Conservation (phyloP, 2,797 vertebrate genomes). For the Cyprinodon diabolis region DNA sequence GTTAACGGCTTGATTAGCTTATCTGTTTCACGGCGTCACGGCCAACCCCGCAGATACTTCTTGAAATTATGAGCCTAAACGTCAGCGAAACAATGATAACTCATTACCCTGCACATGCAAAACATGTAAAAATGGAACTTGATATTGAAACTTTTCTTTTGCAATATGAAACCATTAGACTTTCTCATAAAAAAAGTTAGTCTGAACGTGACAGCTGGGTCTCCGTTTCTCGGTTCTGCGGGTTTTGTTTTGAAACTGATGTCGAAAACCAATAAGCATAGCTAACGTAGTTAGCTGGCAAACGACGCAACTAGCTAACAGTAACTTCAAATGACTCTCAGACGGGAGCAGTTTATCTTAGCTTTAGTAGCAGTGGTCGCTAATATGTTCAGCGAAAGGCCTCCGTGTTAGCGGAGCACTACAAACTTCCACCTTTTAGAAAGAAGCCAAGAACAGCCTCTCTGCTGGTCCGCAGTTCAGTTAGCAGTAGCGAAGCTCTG, state of each 20-base stretch:
- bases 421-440: slow-evolving; percentile 26
- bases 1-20: slow-evolving; percentile 12
- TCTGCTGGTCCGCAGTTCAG: slow-evolving; percentile 62
- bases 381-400: slow-evolving; percentile 6
- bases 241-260: slow-evolving; percentile 77
- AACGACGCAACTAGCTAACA: slow-evolving; percentile 64
- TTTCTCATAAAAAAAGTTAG: slow-evolving; percentile 7
- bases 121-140: slow-evolving; percentile 9
- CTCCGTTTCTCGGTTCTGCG: slow-evolving; percentile 52
- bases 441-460: slow-evolving; percentile 18
- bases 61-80: slow-evolving; percentile 20
- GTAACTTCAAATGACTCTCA: slow-evolving; percentile 44
- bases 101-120: neutral
- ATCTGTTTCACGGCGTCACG: slow-evolving; percentile 21
- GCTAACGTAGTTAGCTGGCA: slow-evolving; percentile 75
- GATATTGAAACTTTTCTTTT: neutral
- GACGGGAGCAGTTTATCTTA: slow-evolving; percentile 33
- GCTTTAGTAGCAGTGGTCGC: slow-evolving; percentile 5
- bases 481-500: slow-evolving; percentile 55
- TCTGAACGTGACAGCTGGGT: slow-evolving; percentile 41
- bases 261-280: slow-evolving; percentile 59
- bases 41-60: slow-evolving; percentile 31
- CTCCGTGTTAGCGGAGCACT: slow-evolving; percentile 15
- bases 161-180: slow-evolving; percentile 3
- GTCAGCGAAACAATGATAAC: slow-evolving; percentile 25